Conservation (phyloP, 2,888 invertebrate genomes). For the Watsonalla binaria region DNA sequence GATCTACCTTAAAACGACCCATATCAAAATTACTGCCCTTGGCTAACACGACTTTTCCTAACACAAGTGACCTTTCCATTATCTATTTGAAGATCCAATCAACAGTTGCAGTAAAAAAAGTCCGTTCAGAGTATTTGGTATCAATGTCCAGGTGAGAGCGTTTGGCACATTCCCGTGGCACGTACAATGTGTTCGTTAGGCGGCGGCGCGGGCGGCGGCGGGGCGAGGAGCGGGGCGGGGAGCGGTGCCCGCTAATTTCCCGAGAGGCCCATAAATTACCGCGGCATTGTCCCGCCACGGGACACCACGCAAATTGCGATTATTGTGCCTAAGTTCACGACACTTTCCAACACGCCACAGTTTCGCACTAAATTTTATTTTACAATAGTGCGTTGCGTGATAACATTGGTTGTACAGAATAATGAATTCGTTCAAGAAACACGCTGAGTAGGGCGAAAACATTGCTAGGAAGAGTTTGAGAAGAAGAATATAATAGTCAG, state of each 20-base stretch:
- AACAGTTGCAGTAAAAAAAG: not conserved
- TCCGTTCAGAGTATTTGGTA: not conserved
- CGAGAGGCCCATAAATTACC: conserved; percentile 52
- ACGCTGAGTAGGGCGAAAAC: too few relatives aligned
- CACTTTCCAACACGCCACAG: not conserved
- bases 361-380: not conserved
- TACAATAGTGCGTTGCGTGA: not conserved
- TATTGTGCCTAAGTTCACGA: not conserved
- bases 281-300: conserved; percentile 26
- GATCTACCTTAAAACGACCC: too few relatives aligned
- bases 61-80: too few relatives aligned
- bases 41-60: too few relatives aligned
- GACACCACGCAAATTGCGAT: not conserved
- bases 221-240: conserved; percentile 8
- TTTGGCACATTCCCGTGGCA: conserved; percentile 1
- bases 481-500: too few relatives aligned
- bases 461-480: too few relatives aligned
- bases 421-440: too few relatives aligned
- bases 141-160: not conserved
- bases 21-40: too few relatives aligned
- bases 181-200: conserved; percentile 22
- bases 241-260: conserved; percentile 45
- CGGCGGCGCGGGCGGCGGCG: conserved; percentile 5
- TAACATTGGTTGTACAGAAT: not conserved
- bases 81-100: not conserved